Evolutionary conservation across 2,797 vertebrate species (phyloP).

Genomic region (Setipinna tenuifilis): DNA sequence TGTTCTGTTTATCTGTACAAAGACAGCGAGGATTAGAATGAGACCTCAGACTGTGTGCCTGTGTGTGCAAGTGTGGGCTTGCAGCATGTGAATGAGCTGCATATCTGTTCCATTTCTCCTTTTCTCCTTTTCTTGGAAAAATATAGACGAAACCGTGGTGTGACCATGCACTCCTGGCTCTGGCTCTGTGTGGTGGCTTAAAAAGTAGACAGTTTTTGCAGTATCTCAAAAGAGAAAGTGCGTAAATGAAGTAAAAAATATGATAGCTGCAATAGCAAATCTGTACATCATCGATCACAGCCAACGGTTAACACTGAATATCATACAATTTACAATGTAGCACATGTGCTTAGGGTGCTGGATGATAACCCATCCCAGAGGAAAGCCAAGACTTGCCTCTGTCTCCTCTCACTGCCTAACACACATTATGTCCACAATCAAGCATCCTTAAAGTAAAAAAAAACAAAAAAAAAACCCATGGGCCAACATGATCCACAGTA

Average conservation of each 20-base stretch:
- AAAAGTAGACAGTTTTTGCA: neutral
- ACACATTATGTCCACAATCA: neutral
- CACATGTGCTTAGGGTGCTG: neutral
- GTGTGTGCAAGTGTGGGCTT: neutral
- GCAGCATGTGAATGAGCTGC: neutral
- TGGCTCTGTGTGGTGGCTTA: neutral
- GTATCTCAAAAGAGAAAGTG: neutral
- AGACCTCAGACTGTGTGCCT: neutral
- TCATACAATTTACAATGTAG: neutral
- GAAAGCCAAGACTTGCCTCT: neutral
- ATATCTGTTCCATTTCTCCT: neutral
- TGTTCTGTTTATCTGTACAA: neutral
- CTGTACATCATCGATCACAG: too few species aligned
- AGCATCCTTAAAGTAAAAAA: neutral
- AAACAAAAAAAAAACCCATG: neutral
- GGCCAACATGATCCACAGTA: neutral
- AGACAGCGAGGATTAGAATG: slow-evolving; percentile 20
- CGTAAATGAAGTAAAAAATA: too few species aligned
- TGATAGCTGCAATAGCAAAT: too few species aligned
- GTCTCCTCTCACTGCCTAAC: too few species aligned
- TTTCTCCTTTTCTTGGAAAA: neutral
- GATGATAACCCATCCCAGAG: neutral
- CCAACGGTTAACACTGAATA: neutral
- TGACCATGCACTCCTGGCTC: neutral
- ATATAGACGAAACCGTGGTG: neutral